Base-by-base conservation (phyloP, 1,140 invertebrate species). In the Nasonia vitripennis region DNA sequence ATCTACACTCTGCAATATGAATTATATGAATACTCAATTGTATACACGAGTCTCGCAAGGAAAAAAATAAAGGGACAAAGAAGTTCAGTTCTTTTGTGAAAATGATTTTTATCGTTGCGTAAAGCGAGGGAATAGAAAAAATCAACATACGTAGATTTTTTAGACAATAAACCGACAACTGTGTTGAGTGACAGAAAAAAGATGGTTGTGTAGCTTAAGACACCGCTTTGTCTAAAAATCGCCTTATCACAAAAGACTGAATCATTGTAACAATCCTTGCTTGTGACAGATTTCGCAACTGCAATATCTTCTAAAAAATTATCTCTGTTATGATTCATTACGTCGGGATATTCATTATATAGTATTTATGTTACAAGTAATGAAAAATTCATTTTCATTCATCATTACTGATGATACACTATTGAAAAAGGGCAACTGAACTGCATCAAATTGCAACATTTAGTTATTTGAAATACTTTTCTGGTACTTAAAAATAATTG, bases 231-330 rank as follows among this genome's bases (percentile, higher is more conserved):
- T 87, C 87, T 89, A 89, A 88, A 90, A 89, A 91, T 89, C 89
- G 90, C 91, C 91, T 91, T 91, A 91, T 88, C 87, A 87, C 83
- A 89, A 90, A 91, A 91, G 91, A 91, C 91, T 91, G 91, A 91
- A 88, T 88, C 86, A 83, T 87, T 75, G 73, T 90, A 89, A 89
- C 87, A 89, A 89, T 89, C 87, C 86, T 87, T 88, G 86, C 84
- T 62, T 75, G 37, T 67, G 45, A 68, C 7, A 55, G 34, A 77
- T 68, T 71, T 71, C 67, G 73, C 34, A 41, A 75, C 41, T 45
- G 41, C 23, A 12, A 75, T 75, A 62, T 37, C 34, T 27, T 48
- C 31, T 80, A 20, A 34, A 41, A 81, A 83, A 67, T 77, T 77
- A 27, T 83, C 77, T 77, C 41, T 77, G n/a, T 12, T 5, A 34